Conservation (phyloP, 2,113 vertebrate species). For the Lampris incognitus region DNA sequence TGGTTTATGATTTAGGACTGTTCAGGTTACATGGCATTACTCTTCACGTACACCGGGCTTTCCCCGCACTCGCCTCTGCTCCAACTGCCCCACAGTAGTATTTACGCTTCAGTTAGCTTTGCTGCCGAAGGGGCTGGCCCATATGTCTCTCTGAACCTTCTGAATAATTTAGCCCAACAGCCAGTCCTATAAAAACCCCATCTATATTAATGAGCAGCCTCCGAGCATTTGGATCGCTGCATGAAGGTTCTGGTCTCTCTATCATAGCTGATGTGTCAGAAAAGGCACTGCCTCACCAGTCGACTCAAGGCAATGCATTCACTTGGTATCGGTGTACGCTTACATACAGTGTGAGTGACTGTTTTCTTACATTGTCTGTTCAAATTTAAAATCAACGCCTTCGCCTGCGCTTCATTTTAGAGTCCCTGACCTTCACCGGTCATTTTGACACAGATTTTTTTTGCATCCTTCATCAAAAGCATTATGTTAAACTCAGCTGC, state of each 20-base stretch:
- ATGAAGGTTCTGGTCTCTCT: slow-evolving; percentile 52
- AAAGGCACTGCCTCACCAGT: slow-evolving; percentile 26
- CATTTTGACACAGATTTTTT: background rate
- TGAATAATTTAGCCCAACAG: slow-evolving; percentile 82
- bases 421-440: background rate
- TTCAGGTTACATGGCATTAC: slow-evolving; percentile 48
- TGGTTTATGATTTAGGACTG: slow-evolving; percentile 62
- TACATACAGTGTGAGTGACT: slow-evolving; percentile 1
- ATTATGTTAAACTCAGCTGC: background rate
- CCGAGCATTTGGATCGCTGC: slow-evolving; percentile 69
- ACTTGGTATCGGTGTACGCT: background rate
- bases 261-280: slow-evolving; percentile 51
- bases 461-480: background rate
- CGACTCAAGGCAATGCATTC: slow-evolving; percentile 8
- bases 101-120: slow-evolving; percentile 71
- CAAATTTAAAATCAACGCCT: slow-evolving; percentile 8
- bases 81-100: slow-evolving; percentile 63
- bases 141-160: slow-evolving; percentile 74
- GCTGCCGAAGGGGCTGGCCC: slow-evolving; percentile 60
- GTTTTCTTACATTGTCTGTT: background rate
- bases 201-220: slow-evolving; percentile 83
- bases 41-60: slow-evolving; percentile 47
- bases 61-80: slow-evolving; percentile 37
- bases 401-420: background rate
- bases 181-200: slow-evolving; percentile 81